Conservation (phyloP, 2,113 vertebrate species). For the Puffinus mauretanicus region DNA sequence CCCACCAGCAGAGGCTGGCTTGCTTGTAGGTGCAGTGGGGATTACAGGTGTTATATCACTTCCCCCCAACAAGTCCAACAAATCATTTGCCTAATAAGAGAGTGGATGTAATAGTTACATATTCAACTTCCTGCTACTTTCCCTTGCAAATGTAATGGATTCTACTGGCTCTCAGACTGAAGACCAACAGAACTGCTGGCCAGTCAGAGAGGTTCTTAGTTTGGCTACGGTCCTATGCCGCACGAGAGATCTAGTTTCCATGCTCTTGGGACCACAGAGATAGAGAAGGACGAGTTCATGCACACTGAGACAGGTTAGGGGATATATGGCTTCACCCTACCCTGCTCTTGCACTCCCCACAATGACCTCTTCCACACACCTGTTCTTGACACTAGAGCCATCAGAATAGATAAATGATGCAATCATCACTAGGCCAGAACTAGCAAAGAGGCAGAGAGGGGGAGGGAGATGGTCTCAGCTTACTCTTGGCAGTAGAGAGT, state of each 20-base stretch:
- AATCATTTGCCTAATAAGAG: conserved; percentile 88
- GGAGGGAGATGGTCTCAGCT: neutral
- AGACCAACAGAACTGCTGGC: neutral
- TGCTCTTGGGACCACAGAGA: neutral
- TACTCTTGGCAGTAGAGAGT: neutral
- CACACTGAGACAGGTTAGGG: neutral
- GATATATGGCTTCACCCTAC: neutral
- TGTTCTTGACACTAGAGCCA: neutral
- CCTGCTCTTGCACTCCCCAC: neutral
- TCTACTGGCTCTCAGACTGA: neutral
- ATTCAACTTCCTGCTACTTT: neutral
- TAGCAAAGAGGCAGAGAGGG: neutral
- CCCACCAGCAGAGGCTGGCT: conserved; percentile 89
- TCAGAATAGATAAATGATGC: neutral
- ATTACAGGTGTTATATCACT: conserved; percentile 92
- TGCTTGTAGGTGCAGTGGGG: conserved; percentile 85
- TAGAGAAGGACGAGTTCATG: neutral
- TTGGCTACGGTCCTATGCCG: neutral
- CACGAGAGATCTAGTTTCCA: neutral
- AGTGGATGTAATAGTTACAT: conserved; percentile 8
- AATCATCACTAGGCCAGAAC: neutral
- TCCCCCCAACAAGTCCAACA: conserved; percentile 92
- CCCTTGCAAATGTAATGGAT: neutral
- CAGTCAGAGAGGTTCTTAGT: neutral
- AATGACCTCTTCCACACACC: neutral